A percentile compares a stretch with the other conserved stretches of the same genome.
phyloP scores from a whole-genome alignment of 2,113 vertebrate genomes.

The Clarias macrocephalus region DNA sequence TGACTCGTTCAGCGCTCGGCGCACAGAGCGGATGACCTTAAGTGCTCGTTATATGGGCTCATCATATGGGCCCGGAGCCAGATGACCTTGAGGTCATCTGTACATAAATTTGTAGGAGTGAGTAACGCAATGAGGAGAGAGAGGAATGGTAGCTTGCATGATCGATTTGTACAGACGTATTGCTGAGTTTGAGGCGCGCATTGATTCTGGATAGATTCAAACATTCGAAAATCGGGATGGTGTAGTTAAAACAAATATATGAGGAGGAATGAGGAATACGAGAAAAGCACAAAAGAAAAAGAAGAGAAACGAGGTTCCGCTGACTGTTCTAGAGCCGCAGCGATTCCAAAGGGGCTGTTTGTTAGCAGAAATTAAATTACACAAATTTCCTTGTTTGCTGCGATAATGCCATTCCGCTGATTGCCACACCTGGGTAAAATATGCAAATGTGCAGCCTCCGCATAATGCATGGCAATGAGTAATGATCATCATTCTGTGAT shows the following conservation, averaged over 20 bases:
- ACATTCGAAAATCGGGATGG: background rate
- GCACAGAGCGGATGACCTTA: constrained; percentile 21
- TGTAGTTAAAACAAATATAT: background rate
- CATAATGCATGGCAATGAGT: constrained; percentile 51
- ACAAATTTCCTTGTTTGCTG: constrained; percentile 51
- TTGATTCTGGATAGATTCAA: background rate
- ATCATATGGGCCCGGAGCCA: background rate
- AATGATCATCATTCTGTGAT: constrained; percentile 53
- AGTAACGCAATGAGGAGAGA: background rate
- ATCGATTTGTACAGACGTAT: background rate
- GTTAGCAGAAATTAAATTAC: constrained; percentile 56
- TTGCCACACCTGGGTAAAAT: constrained; percentile 58
- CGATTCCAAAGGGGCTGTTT: constrained; percentile 46
- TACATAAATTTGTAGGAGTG: background rate
- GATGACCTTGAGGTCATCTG: constrained; percentile 19
- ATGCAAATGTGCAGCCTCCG: constrained; percentile 50
- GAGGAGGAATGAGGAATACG: background rate
- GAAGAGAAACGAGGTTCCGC: background rate
- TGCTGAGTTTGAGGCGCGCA: background rate
- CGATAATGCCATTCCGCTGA: constrained; percentile 53
- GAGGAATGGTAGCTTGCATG: background rate
- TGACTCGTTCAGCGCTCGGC: background rate
- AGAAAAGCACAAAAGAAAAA: background rate
- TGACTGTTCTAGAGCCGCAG: constrained; percentile 5
- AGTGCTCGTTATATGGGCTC: constrained; percentile 11